Percentiles rank a stretch among this genome's conserved stretches.
Conservation (phyloP, 2,113 vertebrate species). For the Bos taurus region DNA sequence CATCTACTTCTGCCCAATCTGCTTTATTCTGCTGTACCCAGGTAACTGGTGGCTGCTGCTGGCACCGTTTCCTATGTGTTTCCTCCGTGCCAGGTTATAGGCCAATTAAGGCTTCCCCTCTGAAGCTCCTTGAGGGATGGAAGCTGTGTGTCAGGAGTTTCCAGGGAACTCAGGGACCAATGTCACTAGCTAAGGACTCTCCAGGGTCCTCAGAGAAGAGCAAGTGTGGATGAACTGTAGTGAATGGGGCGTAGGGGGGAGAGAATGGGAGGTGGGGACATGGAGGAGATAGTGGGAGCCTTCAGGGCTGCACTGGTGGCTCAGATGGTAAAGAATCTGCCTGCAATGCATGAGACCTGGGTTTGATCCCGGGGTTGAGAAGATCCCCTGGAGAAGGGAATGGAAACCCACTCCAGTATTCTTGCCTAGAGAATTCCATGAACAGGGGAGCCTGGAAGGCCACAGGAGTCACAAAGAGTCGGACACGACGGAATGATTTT, state of each 20-base stretch:
- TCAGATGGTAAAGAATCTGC: neutral
- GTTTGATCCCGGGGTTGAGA: neutral
- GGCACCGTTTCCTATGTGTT: neutral
- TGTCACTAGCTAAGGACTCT: neutral
- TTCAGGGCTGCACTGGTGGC: neutral
- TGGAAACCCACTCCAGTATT: neutral
- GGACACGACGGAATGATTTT: neutral
- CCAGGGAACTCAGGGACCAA: neutral
- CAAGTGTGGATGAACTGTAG: neutral
- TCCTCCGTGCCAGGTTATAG: fast-evolving
- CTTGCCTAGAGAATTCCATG: neutral
- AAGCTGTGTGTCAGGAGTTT: neutral
- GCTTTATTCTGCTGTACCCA: neutral
- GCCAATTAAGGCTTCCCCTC: neutral
- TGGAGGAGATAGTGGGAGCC: fast-evolving
- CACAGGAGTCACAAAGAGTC: neutral
- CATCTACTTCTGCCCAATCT: neutral
- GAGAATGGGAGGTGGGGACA: neutral
- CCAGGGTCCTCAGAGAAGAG: neutral
- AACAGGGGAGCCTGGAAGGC: neutral
- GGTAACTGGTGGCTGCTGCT: neutral
- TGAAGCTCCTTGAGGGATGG: neutral
- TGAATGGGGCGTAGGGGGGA: neutral
- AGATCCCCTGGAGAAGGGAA: neutral
- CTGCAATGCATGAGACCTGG: neutral